Evolutionary conservation across 2,888 invertebrate species (phyloP).

Genomic region (Choristoneura rosaceana): DNA sequence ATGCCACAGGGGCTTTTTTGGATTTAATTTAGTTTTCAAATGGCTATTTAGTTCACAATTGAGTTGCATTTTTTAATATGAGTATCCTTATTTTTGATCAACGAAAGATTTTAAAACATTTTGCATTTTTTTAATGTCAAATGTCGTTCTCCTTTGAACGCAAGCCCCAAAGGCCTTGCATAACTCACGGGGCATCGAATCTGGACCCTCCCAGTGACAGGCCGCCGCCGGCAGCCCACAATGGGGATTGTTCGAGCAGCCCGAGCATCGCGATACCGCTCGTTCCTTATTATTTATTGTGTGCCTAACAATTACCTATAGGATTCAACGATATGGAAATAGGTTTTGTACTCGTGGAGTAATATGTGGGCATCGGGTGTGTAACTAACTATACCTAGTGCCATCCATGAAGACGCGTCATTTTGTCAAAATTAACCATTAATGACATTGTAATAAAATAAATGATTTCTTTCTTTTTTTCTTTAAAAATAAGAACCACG

Average conservation of each 20-base stretch:
- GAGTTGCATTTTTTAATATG: too few relatives aligned
- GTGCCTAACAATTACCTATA: constrained; percentile 42
- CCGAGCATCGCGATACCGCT: constrained; percentile 40
- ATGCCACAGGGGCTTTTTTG: too few relatives aligned
- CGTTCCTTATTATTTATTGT: constrained; percentile 43
- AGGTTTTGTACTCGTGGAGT: constrained; percentile 20
- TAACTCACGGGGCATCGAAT: constrained; percentile 39
- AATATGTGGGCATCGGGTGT: background rate
- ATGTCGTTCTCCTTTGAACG: background rate
- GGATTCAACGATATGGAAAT: constrained; percentile 27
- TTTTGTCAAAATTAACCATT: too few relatives aligned
- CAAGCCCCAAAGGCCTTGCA: constrained; percentile 28
- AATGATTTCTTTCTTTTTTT: too few relatives aligned
- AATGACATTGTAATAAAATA: too few relatives aligned
- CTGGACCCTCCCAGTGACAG: constrained; percentile 45
- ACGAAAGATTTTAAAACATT: too few relatives aligned
- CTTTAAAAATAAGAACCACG: too few relatives aligned
- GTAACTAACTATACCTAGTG: too few relatives aligned
- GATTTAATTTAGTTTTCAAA: too few relatives aligned
- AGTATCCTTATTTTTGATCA: too few relatives aligned
- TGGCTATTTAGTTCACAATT: too few relatives aligned
- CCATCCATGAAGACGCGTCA: too few relatives aligned
- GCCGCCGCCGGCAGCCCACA: constrained; percentile 47
- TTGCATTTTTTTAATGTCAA: background rate
- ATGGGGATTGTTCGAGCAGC: constrained; percentile 45